Conservation (phyloP, 2,113 vertebrate genomes). For the Balaeniceps rex region DNA sequence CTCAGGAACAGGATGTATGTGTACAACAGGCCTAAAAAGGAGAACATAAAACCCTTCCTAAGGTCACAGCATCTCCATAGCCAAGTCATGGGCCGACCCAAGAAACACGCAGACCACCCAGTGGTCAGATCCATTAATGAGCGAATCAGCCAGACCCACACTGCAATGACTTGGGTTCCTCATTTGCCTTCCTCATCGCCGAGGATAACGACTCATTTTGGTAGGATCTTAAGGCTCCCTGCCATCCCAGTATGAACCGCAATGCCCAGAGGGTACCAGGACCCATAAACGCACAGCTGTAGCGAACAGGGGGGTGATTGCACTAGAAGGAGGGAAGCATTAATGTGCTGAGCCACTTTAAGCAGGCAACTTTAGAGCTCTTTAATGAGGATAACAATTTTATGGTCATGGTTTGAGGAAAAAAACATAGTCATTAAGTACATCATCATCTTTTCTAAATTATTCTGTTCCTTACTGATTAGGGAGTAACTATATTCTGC, state of each 20-base stretch:
- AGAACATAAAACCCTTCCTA: background rate
- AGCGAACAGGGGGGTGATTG: background rate
- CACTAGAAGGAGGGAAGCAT: background rate
- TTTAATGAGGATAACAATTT: slow-evolving; percentile 14
- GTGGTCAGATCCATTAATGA: background rate
- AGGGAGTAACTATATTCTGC: background rate
- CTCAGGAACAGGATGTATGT: background rate
- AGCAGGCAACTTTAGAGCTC: background rate
- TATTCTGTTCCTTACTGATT: background rate
- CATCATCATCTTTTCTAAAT: background rate
- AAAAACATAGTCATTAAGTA: background rate
- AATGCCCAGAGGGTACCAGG: background rate
- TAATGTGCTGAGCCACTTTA: background rate
- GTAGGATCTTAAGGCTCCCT: background rate
- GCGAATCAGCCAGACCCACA: background rate
- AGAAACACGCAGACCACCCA: background rate
- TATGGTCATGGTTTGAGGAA: background rate
- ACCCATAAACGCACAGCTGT: background rate
- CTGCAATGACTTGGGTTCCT: background rate
- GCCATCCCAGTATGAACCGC: background rate
- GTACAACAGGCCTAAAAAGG: background rate
- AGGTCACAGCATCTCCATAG: background rate
- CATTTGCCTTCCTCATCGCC: background rate
- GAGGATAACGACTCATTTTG: background rate
- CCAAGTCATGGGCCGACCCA: background rate